Evolutionary conservation across 2,888 invertebrate genomes (phyloP).

Genomic region (Rapana venosa): DNA sequence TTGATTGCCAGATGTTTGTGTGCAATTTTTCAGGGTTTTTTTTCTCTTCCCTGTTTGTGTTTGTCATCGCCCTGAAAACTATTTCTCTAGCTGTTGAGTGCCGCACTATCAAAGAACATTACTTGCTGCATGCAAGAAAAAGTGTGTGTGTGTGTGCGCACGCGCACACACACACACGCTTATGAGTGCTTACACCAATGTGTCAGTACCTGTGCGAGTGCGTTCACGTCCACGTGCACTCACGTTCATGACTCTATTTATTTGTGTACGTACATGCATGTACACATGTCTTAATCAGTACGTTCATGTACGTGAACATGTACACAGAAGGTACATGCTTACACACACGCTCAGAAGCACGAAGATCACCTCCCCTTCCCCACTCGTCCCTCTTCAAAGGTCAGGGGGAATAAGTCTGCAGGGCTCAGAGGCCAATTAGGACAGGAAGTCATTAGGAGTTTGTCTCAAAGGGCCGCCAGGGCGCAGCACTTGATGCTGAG

Average conservation of each 20-base stretch:
- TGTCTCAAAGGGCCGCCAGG: not conserved
- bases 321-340: no score
- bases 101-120: no score
- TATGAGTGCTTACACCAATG: not conserved
- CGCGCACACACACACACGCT: not conserved
- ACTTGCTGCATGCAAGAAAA: no score
- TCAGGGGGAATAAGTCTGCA: slow-evolving; percentile 9
- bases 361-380: not conserved
- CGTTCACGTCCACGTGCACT: not conserved
- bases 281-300: no score
- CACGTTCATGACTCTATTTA: not conserved
- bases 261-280: not conserved
- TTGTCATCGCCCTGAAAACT: no score
- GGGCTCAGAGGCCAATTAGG: slow-evolving; percentile 26
- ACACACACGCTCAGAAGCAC: no score
- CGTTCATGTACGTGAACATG: no score
- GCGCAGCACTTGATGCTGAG: not conserved
- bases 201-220: not conserved
- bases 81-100: no score
- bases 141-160: not conserved
- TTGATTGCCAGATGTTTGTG: no score
- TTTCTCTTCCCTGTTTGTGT: no score
- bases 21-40: no score
- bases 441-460: slow-evolving; percentile 24
- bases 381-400: not conserved